These are phyloP conservation scores for Xiphophorus hellerii DNA, from an alignment of 2,113 vertebrate genomes.

Conservation along the genomic window DNA sequence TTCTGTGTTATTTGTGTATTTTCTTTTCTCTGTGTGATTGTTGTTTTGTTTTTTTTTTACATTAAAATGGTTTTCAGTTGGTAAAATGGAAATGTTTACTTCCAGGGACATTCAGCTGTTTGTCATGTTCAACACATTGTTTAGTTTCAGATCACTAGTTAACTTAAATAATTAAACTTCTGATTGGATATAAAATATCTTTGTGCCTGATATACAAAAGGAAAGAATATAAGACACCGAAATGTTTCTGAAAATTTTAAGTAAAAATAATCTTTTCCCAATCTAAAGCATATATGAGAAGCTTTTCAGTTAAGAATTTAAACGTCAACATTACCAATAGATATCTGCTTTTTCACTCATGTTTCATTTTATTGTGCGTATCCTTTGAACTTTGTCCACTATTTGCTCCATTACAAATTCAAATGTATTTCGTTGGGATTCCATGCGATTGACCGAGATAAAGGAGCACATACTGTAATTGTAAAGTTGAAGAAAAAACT, in stretches of 20 bases:
- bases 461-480: neutral
- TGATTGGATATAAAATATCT: neutral
- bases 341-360: neutral
- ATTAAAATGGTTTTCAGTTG: conserved; percentile 5
- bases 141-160: no score
- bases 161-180: neutral
- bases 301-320: neutral
- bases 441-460: neutral
- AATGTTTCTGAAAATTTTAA: neutral
- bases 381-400: neutral
- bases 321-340: neutral
- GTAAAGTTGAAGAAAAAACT: neutral
- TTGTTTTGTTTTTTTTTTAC: neutral
- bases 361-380: neutral
- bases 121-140: no score
- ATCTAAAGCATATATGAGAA: neutral
- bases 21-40: conserved; percentile 58
- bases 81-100: conserved; percentile 16
- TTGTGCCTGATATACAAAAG: neutral
- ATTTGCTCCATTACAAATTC: neutral
- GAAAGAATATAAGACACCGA: neutral
- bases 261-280: neutral
- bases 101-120: conserved; percentile 14
- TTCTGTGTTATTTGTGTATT: conserved; percentile 47
- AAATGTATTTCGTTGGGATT: neutral